Percentiles rank a stretch among this genome's conserved stretches.
phyloP scores from a whole-genome alignment of 2,888 invertebrate species.

The Ditula angustiorana region DNA sequence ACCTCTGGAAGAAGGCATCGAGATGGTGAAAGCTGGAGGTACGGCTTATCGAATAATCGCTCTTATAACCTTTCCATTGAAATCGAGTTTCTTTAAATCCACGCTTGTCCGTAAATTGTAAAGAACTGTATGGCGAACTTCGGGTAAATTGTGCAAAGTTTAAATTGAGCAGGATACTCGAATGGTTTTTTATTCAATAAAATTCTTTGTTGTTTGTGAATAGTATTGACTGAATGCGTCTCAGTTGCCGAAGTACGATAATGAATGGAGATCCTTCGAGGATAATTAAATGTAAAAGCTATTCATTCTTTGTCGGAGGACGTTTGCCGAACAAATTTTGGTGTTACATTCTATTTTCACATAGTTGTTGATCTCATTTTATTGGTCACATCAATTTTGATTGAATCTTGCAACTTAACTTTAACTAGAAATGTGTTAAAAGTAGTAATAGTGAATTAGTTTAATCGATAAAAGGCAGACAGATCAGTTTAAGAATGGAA shows the following conservation, averaged over 20 bases:
- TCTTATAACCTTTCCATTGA: not conserved
- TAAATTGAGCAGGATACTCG: conserved; percentile 33
- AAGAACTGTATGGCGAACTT: conserved; percentile 17
- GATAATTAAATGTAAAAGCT: not conserved
- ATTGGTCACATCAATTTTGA: too few species aligned
- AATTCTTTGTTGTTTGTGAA: conserved; percentile 20
- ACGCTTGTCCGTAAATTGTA: not conserved
- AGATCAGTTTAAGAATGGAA: too few species aligned
- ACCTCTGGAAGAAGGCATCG: conserved; percentile 61
- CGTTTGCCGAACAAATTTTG: too few species aligned
- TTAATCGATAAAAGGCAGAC: too few species aligned
- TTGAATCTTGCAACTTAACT: too few species aligned
- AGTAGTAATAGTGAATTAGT: too few species aligned
- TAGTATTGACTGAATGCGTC: not conserved
- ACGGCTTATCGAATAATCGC: conserved; percentile 9
- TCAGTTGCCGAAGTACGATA: not conserved
- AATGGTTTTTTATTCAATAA: conserved; percentile 25
- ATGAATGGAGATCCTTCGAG: not conserved
- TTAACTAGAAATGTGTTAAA: too few species aligned
- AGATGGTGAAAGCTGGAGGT: conserved; percentile 72
- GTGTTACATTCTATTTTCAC: too few species aligned
- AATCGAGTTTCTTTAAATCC: not conserved
- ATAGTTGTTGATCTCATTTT: too few species aligned
- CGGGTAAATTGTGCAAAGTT: conserved; percentile 32
- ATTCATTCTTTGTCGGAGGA: too few species aligned